phyloP scores from a whole-genome alignment of 2,888 invertebrate genomes.

The Sympetrum striolatum region DNA sequence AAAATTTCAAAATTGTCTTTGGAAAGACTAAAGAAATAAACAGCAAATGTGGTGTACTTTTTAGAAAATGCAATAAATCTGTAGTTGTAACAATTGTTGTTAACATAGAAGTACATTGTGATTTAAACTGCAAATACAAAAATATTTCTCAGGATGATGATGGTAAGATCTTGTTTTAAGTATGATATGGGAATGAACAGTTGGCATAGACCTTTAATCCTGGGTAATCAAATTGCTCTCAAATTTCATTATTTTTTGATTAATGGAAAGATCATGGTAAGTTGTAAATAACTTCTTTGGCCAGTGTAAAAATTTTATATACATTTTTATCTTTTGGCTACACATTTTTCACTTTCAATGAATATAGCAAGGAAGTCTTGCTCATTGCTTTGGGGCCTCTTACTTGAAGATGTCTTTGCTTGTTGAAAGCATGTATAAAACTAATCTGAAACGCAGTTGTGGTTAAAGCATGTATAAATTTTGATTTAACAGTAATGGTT shows the following conservation, averaged over 20 bases:
- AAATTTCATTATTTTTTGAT: slow-evolving; percentile 27
- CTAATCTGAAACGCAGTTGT: slow-evolving; percentile 28
- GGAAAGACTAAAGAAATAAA: not conserved
- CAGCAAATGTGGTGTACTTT: slow-evolving; percentile 26
- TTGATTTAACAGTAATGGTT: slow-evolving; percentile 33
- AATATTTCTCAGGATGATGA: slow-evolving; percentile 42
- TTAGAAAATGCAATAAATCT: slow-evolving; percentile 35
- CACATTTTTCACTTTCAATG: slow-evolving; percentile 34
- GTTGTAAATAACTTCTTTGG: slow-evolving; percentile 28
- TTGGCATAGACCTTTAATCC: slow-evolving; percentile 9
- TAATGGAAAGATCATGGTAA: slow-evolving; percentile 23
- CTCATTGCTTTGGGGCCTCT: slow-evolving; percentile 28
- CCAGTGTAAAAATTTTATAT: slow-evolving; percentile 31
- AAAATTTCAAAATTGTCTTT: slow-evolving; percentile 40
- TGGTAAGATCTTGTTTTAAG: slow-evolving; percentile 22
- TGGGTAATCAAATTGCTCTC: slow-evolving; percentile 29
- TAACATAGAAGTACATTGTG: slow-evolving; percentile 21
- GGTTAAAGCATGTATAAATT: slow-evolving; percentile 39
- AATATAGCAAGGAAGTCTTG: slow-evolving; percentile 19
- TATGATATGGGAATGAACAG: not conserved
- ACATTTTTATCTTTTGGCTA: slow-evolving; percentile 41
- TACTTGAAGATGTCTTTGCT: slow-evolving; percentile 24
- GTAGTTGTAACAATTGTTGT: slow-evolving; percentile 33
- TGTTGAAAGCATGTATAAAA: slow-evolving; percentile 33
- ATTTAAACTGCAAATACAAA: slow-evolving; percentile 23